phyloP scores from a whole-genome alignment of 2,113 vertebrate species.

The Sinocyclocheilus rhinocerous region DNA sequence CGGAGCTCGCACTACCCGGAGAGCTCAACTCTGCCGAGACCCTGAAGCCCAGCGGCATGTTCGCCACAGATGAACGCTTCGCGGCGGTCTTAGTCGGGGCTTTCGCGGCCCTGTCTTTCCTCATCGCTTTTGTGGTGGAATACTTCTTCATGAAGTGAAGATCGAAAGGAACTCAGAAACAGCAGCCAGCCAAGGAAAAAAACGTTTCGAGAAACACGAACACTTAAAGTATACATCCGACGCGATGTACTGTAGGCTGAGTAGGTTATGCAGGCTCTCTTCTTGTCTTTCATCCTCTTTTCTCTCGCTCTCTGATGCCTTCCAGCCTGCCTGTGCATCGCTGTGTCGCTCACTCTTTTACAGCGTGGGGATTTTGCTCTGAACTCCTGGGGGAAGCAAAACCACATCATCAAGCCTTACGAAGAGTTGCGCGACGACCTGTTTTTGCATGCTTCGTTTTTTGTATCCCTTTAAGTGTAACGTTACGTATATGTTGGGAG shows the following conservation, averaged over 20 bases:
- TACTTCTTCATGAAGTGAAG: slow-evolving; percentile 99
- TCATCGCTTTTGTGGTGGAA: slow-evolving; percentile 96
- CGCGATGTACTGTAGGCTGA: slow-evolving; percentile 84
- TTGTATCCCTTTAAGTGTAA: slow-evolving; percentile 74
- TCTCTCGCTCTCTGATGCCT: slow-evolving; percentile 57
- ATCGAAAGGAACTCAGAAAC: background rate
- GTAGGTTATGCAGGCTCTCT: slow-evolving; percentile 82
- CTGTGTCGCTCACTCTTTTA: slow-evolving; percentile 17
- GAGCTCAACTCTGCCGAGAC: slow-evolving; percentile 73
- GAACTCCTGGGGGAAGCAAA: slow-evolving; percentile 49
- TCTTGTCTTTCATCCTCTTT: slow-evolving; percentile 52
- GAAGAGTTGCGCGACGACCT: slow-evolving; percentile 66
- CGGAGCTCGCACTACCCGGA: slow-evolving; percentile 75
- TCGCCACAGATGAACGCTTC: slow-evolving; percentile 93
- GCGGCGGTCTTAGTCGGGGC: slow-evolving; percentile 90
- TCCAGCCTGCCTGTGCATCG: background rate
- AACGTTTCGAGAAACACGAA: slow-evolving; percentile 55
- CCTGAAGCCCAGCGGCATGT: slow-evolving; percentile 78
- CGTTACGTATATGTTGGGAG: slow-evolving; percentile 71
- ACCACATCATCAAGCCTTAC: slow-evolving; percentile 73
- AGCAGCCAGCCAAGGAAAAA: slow-evolving; percentile 28
- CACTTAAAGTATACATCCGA: slow-evolving; percentile 82
- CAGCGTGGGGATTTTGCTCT: slow-evolving; percentile 53
- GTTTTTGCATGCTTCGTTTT: slow-evolving; percentile 73
- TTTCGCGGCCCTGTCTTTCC: slow-evolving; percentile 90